Base-by-base conservation (phyloP, 2,888 invertebrate species). In the Parnassius mnemosyne region DNA sequence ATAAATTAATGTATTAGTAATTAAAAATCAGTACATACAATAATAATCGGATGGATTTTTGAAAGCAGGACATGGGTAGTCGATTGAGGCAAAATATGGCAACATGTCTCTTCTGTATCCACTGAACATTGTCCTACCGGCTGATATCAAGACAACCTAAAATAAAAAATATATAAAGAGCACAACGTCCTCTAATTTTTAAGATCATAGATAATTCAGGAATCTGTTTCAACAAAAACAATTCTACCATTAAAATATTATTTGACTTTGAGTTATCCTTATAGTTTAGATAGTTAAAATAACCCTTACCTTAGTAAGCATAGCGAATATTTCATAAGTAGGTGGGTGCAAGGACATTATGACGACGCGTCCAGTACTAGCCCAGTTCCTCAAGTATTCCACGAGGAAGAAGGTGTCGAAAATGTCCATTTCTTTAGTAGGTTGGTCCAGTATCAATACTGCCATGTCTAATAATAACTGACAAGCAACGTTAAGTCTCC, bases 21-120 rank as follows among this genome's bases (percentile, higher is more conserved):
- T 3, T 25, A 25, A 25, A 25, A 46, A 46, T n/a, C 12, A 5
- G 41, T 41, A 64, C 95, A 94, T 89, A 97, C 97, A 92, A 82
- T 98, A 98, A 83, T 98, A 98, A 90, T 98, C 98, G 0, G 98
- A 97, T 57, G 98, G 98, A 81, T 98, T 98, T 87, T 98, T 98
- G 84, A 96, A 98, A 0, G 97, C 96, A 12, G 98, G 98, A 84
- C 98, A 98, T 2, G 98, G 98, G 89, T 97, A 98, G 77, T 98
- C 98, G 68, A 94, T 89, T 57, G 95, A 94, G 60, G 96, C 96
- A 89, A 98, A 98, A 90, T 98, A 98, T 77, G 97, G 95, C 81
- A 98, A 94, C 95, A 98, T 95, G 82, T 97, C 97, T 74, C 96
- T 93, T 74, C 98, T 93, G 73, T 95, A 94, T 47, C 98, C 98